A percentile compares a stretch with the other conserved stretches of the same genome.
Conservation (phyloP, 2,113 vertebrate genomes). For the Reinhardtius hippoglossoides region DNA sequence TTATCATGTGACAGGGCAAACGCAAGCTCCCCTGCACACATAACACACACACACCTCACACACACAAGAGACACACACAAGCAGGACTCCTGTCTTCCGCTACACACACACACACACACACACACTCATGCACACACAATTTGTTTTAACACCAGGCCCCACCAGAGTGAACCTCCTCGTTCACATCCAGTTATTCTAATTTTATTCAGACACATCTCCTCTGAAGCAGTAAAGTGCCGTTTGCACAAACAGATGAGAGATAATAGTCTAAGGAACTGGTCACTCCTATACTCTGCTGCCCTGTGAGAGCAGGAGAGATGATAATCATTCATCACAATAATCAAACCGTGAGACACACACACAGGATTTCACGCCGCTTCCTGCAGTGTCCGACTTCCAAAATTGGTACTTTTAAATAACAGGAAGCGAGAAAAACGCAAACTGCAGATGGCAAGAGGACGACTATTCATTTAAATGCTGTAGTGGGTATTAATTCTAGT, state of each 20-base stretch:
- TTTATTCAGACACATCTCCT: slow-evolving; percentile 74
- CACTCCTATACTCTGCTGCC: slow-evolving; percentile 62
- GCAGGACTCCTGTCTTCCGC: slow-evolving; percentile 12
- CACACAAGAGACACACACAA: slow-evolving; percentile 45
- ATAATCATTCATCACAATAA: slow-evolving; percentile 73
- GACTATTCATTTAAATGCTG: background rate
- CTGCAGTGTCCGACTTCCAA: slow-evolving; percentile 26
- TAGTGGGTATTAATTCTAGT: no score
- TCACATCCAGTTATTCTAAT: slow-evolving; percentile 76
- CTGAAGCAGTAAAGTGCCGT: slow-evolving; percentile 77
- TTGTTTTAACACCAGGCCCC: slow-evolving; percentile 51
- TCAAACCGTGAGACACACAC: slow-evolving; percentile 63
- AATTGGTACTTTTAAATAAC: slow-evolving; percentile 9
- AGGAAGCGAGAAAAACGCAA: background rate
- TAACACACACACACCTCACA: slow-evolving; percentile 43
- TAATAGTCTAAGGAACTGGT: slow-evolving; percentile 74
- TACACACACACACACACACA: slow-evolving; percentile 28
- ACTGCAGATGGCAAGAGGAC: background rate
- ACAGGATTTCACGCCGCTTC: slow-evolving; percentile 16
- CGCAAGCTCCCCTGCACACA: slow-evolving; percentile 74
- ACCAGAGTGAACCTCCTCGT: slow-evolving; percentile 66
- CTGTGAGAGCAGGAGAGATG: slow-evolving; percentile 60
- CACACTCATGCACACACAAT: slow-evolving; percentile 31
- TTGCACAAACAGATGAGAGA: slow-evolving; percentile 74
- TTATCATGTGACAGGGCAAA: slow-evolving; percentile 85